Evolutionary conservation across 2,113 vertebrate genomes (phyloP).

Genomic region (Pholis gunnellus): DNA sequence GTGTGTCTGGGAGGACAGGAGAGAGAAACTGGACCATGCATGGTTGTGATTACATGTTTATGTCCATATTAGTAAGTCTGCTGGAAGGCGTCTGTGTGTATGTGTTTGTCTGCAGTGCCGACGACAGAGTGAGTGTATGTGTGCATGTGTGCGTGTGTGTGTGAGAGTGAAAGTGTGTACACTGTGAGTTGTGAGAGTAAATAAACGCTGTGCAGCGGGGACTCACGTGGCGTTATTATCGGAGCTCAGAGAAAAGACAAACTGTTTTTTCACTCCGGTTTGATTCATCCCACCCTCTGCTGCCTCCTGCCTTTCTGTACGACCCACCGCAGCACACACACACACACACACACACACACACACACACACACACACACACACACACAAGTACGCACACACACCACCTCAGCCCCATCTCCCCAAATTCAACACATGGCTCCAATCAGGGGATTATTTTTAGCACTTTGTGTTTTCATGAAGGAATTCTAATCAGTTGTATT

Average conservation of each 20-base stretch:
- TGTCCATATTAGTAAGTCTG: conserved; percentile 75
- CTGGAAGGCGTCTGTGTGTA: conserved; percentile 45
- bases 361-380: conserved; percentile 25
- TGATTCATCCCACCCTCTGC: conserved; percentile 77
- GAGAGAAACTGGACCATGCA: conserved; percentile 59
- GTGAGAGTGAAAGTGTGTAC: conserved; percentile 77
- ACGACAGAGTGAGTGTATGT: conserved; percentile 28
- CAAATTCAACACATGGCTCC: conserved; percentile 82
- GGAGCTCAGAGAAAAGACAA: conserved; percentile 84
- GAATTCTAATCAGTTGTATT: conserved; percentile 79
- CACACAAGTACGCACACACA: conserved; percentile 30
- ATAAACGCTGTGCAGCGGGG: conserved; percentile 81
- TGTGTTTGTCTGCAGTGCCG: conserved; percentile 49
- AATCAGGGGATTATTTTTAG: conserved; percentile 86
- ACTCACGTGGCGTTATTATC: conserved; percentile 85
- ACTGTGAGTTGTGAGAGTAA: conserved; percentile 83
- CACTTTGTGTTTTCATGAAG: conserved; percentile 66
- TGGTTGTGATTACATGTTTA: conserved; percentile 75
- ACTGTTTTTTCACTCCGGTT: conserved; percentile 80
- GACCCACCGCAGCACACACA: conserved; percentile 60
- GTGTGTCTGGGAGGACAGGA: conserved; percentile 20
- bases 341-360: conserved; percentile 33
- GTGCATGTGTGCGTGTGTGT: conserved; percentile 34
- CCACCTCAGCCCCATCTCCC: conserved; percentile 49
- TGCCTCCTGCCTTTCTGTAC: conserved; percentile 53